phyloP scores from a whole-genome alignment of 2,888 invertebrate genomes.

The Abscondita cerata region DNA sequence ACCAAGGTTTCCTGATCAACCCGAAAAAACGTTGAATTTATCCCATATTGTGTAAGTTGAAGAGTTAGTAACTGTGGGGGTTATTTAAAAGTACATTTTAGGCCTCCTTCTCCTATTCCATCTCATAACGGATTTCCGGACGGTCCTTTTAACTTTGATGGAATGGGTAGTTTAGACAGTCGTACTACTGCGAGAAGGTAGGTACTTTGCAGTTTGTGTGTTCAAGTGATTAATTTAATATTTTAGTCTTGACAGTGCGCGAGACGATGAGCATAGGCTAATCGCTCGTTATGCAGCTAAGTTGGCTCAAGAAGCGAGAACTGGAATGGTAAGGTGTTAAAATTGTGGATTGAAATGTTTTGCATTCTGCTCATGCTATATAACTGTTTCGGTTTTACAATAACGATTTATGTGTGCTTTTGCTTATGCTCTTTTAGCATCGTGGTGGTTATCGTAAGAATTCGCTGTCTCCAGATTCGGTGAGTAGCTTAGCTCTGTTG shows the following conservation, averaged over 20 bases:
- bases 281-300: conserved; percentile 97
- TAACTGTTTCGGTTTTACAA: conserved; percentile 16
- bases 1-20: conserved; percentile 92
- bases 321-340: conserved; percentile 63
- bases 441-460: conserved; percentile 66
- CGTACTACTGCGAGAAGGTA: conserved; percentile 67
- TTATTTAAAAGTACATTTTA: conserved; percentile 49
- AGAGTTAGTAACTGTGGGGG: neutral
- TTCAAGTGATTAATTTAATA: neutral
- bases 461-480: conserved; percentile 68
- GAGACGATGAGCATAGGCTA: conserved; percentile 93
- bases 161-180: conserved; percentile 76
- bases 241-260: conserved; percentile 57
- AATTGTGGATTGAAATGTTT: conserved; percentile 3
- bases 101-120: conserved; percentile 91
- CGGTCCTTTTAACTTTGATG: conserved; percentile 69
- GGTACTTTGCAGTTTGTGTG: conserved; percentile 14
- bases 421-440: conserved; percentile 61
- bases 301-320: conserved; percentile 89
- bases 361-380: conserved; percentile 23
- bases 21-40: conserved; percentile 92
- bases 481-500: conserved; percentile 57
- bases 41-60: conserved; percentile 93
- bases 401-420: conserved; percentile 49
- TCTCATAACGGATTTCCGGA: conserved; percentile 94